phyloP scores from a whole-genome alignment of 2,797 vertebrate genomes.

The Enteromius argenteus region DNA sequence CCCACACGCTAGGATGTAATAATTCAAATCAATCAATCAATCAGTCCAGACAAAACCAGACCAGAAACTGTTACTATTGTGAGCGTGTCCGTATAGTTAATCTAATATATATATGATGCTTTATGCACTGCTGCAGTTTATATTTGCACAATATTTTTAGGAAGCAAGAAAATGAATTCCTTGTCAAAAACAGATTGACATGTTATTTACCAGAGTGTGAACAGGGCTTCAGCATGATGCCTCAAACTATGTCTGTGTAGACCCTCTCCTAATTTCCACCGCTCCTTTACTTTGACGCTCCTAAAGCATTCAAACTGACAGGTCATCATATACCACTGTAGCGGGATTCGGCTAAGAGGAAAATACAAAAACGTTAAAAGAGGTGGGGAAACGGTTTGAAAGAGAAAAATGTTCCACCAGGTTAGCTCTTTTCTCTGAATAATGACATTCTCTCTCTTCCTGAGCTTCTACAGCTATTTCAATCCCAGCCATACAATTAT shows the following conservation, averaged over 20 bases:
- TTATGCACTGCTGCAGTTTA: neutral
- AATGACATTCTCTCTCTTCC: neutral
- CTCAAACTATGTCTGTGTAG: neutral
- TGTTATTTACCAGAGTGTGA: neutral
- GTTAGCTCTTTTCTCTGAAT: slow-evolving; percentile 5
- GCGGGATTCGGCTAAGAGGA: slow-evolving; percentile 7
- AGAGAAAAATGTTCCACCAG: neutral
- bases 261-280: neutral
- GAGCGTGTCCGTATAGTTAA: neutral
- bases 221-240: neutral
- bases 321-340: slow-evolving; percentile 29
- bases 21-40: neutral
- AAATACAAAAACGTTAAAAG: neutral
- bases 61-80: neutral
- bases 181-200: neutral
- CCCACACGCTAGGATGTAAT: neutral
- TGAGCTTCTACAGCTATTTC: slow-evolving; percentile 12
- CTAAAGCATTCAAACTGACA: slow-evolving; percentile 11
- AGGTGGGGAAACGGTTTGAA: neutral
- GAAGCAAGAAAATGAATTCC: neutral
- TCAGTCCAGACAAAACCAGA: neutral
- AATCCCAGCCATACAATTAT: slow-evolving; percentile 30
- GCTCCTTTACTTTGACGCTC: neutral
- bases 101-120: neutral
- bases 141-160: neutral